Percentiles rank a stretch among this genome's conserved stretches.
These are phyloP conservation scores for Rhinogobius similis DNA, from an alignment of 2,113 vertebrate species.

Conservation along the genomic window DNA sequence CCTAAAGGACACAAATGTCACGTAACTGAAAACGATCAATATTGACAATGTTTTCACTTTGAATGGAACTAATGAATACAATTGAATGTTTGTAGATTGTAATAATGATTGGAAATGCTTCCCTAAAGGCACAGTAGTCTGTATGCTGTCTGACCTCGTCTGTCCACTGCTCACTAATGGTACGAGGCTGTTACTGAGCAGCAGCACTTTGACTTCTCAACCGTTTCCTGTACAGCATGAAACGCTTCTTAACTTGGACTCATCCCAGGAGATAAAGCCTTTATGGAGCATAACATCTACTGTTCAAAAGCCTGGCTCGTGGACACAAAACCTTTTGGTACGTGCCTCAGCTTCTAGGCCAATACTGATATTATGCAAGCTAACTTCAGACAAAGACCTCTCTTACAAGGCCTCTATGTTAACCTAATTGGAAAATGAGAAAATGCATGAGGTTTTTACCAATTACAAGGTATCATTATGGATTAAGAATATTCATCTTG, in stretches of 20 bases:
- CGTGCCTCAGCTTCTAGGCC: no score
- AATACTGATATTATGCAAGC: no score
- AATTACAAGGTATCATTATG: no score
- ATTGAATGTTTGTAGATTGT: background rate
- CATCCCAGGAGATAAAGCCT: slow-evolving; percentile 74
- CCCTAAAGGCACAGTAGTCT: slow-evolving; percentile 22
- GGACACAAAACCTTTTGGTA: slow-evolving; percentile 42
- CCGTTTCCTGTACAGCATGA: slow-evolving; percentile 76
- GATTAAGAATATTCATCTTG: no score
- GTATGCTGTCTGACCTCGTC: slow-evolving; percentile 65
- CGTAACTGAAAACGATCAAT: background rate
- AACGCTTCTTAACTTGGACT: slow-evolving; percentile 80
- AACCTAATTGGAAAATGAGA: no score
- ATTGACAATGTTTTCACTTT: background rate
- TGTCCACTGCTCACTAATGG: slow-evolving; percentile 64
- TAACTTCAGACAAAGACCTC: background rate
- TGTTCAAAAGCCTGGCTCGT: slow-evolving; percentile 64
- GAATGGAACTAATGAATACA: background rate
- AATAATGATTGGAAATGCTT: background rate
- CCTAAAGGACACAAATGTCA: background rate
- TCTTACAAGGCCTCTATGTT: background rate
- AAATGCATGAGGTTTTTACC: no score
- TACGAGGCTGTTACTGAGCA: slow-evolving; percentile 69
- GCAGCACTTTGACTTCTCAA: slow-evolving; percentile 78
- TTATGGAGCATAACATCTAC: slow-evolving; percentile 69